Evolutionary conservation across 2,888 invertebrate species (phyloP), one percentile per base, ranked within the genome.

Genomic region (Pachydiplax longipennis): DNA sequence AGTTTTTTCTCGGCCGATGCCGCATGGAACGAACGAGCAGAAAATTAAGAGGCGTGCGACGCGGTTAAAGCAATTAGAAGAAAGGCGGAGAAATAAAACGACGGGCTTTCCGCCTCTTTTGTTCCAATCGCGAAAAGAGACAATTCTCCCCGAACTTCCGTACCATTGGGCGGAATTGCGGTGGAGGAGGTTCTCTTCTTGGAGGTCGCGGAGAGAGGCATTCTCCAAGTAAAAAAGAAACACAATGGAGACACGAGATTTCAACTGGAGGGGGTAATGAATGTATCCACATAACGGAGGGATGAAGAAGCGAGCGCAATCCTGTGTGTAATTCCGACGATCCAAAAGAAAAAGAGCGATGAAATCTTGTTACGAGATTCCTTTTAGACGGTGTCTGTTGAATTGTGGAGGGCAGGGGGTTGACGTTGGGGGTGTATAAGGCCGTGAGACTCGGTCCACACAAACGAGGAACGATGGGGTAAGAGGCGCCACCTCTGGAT

Each of bases 381-480:
- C 73, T 73, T 73, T 73, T 73, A 31, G 73, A 73, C 25, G 31
- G 73, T 73, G 73, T 73, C 13, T 25, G 73, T 0, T 31, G 53
- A 35, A 83, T 1, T 44, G 44, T n/a, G 73, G 53, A 44, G 44
- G n/a, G 48, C 12, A 48, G 15, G 8, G 58, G 83, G 18, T 53
- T 31, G 31, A 31, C 53, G 83, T 22, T 10, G 35, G 58, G 53
- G 58, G 13, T 2, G 83, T 25, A 48, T 4, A 31, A 58, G 83
- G 58, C 83, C 83, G 58, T 83, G 83, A 83, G 83, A 58, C 44
- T 44, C 83, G 83, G 35, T 83, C 48, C 37, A 53, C 87, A 61
- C 87, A 87, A 87, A 87, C 87, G 87, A 87, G 87, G 87, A 87
- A 87, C 87, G 87, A 87, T 87, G 87, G 87, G 61, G 61, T 87